Evolutionary conservation across 2,797 vertebrate genomes (phyloP), one percentile per base, ranked within the genome.

Genomic region (Sebastes minor): DNA sequence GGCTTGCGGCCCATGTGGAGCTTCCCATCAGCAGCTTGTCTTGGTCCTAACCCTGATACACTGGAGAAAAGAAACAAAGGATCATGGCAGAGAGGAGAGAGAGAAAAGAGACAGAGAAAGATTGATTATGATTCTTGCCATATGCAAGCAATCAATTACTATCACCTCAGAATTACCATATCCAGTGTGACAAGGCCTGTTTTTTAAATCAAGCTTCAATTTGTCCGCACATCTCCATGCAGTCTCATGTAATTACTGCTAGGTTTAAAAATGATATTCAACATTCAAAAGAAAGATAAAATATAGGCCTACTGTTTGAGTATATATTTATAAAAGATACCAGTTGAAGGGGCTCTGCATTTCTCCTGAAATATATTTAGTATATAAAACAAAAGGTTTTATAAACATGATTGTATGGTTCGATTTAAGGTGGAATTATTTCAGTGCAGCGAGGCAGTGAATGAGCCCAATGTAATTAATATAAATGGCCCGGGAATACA

Each of bases 41-140:
- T 94, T 94, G 93, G 93, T 95, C 93, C 94, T 95, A 95, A 93
- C 94, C 94, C 94, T 94, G 94, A 93, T 95, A 94, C 89, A 90
- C 92, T 92, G 91, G 91, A 97, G 95, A 93, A 94, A 94, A 88
- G 70, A 93, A 91, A 95, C 85, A 91, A 90, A 93, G 87, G 85
- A 93, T 93, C 90, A 91, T 90, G 89, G 92, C 85, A 90, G 78
- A 91, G 90, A 91, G 84, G 72, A 89, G 83, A 91, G 80, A 73
- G 73, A 81, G 79, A 76, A 88, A 87, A 84, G 38, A 91, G 82
- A 93, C 76, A 91, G 84, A 91, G 79, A 92, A 88, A 88, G 80
- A 93, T 83, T 91, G 92, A 93, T 92, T 91, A 91, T 82, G 91
- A 94, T 86, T 79, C 90, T 87, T 92, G 91, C 88, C 83, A 63